Evolutionary conservation across 2,797 vertebrate species (phyloP).

Genomic region (Erethizon dorsatum): DNA sequence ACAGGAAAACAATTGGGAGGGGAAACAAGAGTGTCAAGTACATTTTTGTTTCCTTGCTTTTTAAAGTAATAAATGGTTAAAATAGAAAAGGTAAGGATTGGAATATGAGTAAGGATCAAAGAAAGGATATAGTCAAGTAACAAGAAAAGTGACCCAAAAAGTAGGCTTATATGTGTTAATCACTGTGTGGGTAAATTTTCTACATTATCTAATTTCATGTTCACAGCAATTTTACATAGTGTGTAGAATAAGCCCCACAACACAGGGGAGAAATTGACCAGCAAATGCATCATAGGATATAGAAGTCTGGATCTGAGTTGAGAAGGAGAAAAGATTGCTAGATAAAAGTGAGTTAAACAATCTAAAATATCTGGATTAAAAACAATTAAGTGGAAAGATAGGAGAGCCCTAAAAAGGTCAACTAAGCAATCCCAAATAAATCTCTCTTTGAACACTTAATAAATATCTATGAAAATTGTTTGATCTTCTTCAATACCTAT

Average conservation of each 20-base stretch:
- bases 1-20: slow-evolving; percentile 33
- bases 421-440: slow-evolving; percentile 21
- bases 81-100: neutral
- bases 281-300: neutral
- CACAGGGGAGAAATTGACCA: neutral
- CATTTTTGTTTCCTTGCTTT: slow-evolving; percentile 15
- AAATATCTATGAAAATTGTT: neutral
- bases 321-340: neutral
- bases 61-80: slow-evolving; percentile 1
- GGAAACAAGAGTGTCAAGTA: neutral
- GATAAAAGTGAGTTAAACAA: neutral
- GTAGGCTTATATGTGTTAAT: neutral
- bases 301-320: neutral
- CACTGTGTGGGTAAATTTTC: slow-evolving; percentile 22
- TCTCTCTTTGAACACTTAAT: neutral
- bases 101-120: slow-evolving; percentile 5
- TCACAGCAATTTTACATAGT: neutral
- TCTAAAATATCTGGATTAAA: neutral
- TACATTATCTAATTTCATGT: slow-evolving; percentile 33
- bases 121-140: slow-evolving; percentile 5
- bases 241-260: neutral
- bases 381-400: neutral
- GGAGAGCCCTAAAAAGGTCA: neutral
- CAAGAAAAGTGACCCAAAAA: neutral
- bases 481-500: neutral